Base-by-base conservation (phyloP, 1,140 invertebrate species). In the Ceratosolen fusciceps region DNA sequence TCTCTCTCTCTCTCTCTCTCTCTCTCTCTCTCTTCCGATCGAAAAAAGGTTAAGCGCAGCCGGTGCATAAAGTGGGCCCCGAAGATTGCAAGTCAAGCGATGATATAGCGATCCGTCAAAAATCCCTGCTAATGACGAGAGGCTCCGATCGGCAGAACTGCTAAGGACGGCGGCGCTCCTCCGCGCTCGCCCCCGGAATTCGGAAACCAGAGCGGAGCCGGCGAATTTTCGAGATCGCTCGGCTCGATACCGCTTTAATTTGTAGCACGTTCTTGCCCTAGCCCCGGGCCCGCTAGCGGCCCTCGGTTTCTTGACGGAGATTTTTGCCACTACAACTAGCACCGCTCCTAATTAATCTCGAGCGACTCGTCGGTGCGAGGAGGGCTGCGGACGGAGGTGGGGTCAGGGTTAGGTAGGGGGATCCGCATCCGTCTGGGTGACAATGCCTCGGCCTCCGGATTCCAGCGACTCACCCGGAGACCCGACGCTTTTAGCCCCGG, bases 181-280 rank as follows among this genome's bases (percentile, higher is more conserved):
- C n/a, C 21, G 37, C 24, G 16, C 19, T 21, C 12, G 34, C 67
- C 26, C 3, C 21, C 12, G 68, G 68, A 71, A 71, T 71, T 71
- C 68, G 68, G 68, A 71, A 71, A 71, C 39, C 47, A 71, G 43
- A 26, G 68, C 24, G 9, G 54, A n/a, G 21, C 24, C 26, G 19
- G 62, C n/a, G n/a, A 67, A 37, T 67, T 52, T 67, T 76, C 74
- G 31, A 52, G 43, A 68, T 56, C n/a, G 37, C 43, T 68, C 62
- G 47, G 19, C 4, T 24, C 34, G 65, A 58, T 47, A 21, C 34
- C 34, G 34, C n/a, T 37, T 70, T 77, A 70, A 77, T 77, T 77
- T 70, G 75, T 58, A 70, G 49, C 75, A 71, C 75, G 52, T 70
- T 77, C 52, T 77, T 71, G 75, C 37, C 43, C 52, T 77, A 58